Evolutionary conservation across 1,140 invertebrate species (phyloP).

Genomic region (Pristionchus pacificus): DNA sequence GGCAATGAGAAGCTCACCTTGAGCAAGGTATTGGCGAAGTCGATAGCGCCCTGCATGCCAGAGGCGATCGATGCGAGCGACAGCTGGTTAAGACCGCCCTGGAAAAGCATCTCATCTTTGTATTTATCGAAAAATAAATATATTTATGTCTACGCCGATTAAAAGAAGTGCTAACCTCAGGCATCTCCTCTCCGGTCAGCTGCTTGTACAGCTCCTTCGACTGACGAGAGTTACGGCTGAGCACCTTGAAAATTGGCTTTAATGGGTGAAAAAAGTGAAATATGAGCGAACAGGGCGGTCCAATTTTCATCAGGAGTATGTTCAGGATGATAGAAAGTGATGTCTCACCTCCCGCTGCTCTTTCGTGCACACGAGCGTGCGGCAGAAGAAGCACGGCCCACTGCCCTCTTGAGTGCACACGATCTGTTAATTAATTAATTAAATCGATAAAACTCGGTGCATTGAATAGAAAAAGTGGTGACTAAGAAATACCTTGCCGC

Average conservation of each 20-base stretch:
- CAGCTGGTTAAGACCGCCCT: background rate
- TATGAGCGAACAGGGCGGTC: too few relatives aligned
- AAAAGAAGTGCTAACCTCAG: background rate
- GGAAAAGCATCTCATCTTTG: background rate
- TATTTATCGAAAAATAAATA: background rate
- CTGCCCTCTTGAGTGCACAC: slow-evolving; percentile 70
- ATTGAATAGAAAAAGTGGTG: slow-evolving; percentile 61
- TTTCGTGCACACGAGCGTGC: slow-evolving; percentile 66
- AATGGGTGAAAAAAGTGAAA: background rate
- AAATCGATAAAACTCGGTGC: background rate
- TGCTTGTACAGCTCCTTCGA: slow-evolving; percentile 25
- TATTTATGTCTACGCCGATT: background rate
- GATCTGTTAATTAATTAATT: background rate
- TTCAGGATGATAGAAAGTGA: background rate
- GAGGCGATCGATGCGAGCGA: background rate
- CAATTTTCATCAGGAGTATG: slow-evolving; percentile 3
- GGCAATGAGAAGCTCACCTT: background rate
- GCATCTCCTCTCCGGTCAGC: slow-evolving; percentile 19
- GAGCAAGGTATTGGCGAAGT: background rate
- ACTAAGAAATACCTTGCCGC: slow-evolving; percentile 87
- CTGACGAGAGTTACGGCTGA: slow-evolving; percentile 33
- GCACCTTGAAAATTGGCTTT: slow-evolving; percentile 13
- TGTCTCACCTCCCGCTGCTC: slow-evolving; percentile 45
- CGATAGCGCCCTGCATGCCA: background rate
- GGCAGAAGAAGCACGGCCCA: slow-evolving; percentile 89